Conservation (phyloP, 2,888 invertebrate genomes). For the Sisyra nigra region DNA sequence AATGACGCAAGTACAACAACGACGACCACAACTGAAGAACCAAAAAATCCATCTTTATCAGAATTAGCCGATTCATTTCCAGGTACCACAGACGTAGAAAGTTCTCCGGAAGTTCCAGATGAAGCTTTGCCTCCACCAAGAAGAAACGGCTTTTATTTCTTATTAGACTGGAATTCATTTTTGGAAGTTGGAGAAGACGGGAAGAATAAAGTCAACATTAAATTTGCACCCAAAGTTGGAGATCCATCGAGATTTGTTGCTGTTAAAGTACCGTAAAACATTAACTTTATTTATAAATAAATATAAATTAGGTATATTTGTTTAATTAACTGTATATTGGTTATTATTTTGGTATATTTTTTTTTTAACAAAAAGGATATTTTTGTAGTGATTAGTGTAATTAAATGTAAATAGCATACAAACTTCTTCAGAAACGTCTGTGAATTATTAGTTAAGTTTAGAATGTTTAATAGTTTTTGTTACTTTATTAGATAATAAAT, state of each 20-base stretch:
- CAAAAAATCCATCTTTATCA: constrained; percentile 32
- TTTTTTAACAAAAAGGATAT: neutral
- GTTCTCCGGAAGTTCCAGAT: constrained; percentile 33
- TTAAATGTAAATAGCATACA: neutral
- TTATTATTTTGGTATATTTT: neutral
- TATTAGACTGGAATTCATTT: constrained; percentile 76
- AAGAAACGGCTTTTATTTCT: constrained; percentile 67
- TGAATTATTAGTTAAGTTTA: neutral
- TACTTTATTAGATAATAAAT: too few relatives aligned
- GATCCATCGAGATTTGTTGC: constrained; percentile 64
- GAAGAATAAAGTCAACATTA: constrained; percentile 53
- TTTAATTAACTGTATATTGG: neutral
- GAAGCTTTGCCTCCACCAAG: constrained; percentile 48
- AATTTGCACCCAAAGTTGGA: constrained; percentile 66
- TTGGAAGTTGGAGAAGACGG: constrained; percentile 66
- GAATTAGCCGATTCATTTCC: constrained; percentile 68
- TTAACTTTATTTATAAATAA: constrained; percentile 1
- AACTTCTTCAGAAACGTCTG: neutral
- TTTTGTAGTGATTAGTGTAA: neutral
- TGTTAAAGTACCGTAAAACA: constrained; percentile 52
- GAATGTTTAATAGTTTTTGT: too few relatives aligned
- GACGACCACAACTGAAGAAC: constrained; percentile 21
- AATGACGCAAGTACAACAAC: constrained; percentile 11
- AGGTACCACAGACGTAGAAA: constrained; percentile 33
- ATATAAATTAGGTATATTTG: neutral